Evolutionary conservation across 2,888 invertebrate species (phyloP), one percentile per base, ranked within the genome.

Genomic region (Nowickia ferox): DNA sequence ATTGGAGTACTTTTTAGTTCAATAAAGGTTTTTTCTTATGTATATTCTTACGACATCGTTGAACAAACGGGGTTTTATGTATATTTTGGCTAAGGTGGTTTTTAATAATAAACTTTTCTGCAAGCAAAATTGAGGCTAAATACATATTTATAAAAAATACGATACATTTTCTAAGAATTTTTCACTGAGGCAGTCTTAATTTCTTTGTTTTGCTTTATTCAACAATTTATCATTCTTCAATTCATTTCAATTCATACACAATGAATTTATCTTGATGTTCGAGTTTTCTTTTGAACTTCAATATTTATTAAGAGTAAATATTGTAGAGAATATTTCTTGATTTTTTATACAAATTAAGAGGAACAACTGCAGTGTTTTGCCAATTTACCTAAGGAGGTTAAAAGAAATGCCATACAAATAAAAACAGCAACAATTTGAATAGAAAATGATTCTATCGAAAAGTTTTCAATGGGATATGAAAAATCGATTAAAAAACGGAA

Each of bases 401-500:
- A 40, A 46, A 69, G 22, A 71, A 22, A 51, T 30, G 30, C 30
- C 0, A 30, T 30, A 30, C 5, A 22, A 53, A 69, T 13, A 51
- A 53, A 30, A 66, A 48, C 46, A 55, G 44, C 46, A 77, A 72
- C 63, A 79, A 79, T 44, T 55, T 71, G 19, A n/a, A 66, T 48
- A n/a, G n/a, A 57, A 66, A 65, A 48, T 57, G 55, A 40, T 65
- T 40, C 15, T 48, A 65, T 22, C 38, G 63, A 71, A 15, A 30
- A 78, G 69, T 63, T 79, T 57, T 68, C 6, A 44, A 68, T 66
- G 57, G 44, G 38, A 59, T 77, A 82, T 69, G 77, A 76, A 75
- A 81, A 82, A 82, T 82, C 81, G 44, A 82, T 82, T 61, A 65
- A 68, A 68, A 66, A 51, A 57, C 46, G 9, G 9, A 46, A 19